Percentiles rank a stretch among this genome's conserved stretches.
These are phyloP conservation scores for Gymnocephalus cernua DNA, from an alignment of 2,113 vertebrate genomes.

Conservation along the genomic window DNA sequence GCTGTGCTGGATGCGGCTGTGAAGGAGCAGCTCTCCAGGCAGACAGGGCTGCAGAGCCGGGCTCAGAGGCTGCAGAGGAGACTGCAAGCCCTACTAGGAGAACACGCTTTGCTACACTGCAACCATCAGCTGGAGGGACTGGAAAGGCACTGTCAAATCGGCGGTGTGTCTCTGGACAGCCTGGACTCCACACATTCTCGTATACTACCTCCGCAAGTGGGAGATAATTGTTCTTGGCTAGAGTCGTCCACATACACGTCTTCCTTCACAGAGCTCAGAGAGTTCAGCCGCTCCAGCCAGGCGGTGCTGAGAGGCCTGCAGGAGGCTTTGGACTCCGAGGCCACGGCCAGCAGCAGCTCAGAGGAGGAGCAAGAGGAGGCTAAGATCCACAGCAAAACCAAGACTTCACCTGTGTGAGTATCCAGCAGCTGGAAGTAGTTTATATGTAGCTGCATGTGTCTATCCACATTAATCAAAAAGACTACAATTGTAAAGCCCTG, in stretches of 20 bases:
- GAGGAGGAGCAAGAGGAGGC: constrained; percentile 87
- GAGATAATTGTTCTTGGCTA: constrained; percentile 27
- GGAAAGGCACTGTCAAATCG: constrained; percentile 73
- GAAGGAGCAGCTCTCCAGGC: constrained; percentile 83
- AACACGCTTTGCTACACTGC: constrained; percentile 87
- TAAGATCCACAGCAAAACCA: constrained; percentile 73
- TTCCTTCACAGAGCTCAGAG: constrained; percentile 81
- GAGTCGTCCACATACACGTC: constrained; percentile 56
- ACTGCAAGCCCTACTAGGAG: constrained; percentile 89
- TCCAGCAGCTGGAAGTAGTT: not conserved
- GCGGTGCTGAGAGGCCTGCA: constrained; percentile 86
- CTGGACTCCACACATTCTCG: not conserved
- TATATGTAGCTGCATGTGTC: not conserved
- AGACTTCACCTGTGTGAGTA: constrained; percentile 87
- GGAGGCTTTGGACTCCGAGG: constrained; percentile 92
- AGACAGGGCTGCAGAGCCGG: constrained; percentile 84
- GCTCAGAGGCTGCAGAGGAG: constrained; percentile 86
- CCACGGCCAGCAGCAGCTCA: constrained; percentile 94
- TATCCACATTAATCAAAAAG: not conserved
- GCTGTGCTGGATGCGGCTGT: constrained; percentile 73
- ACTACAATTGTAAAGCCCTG: not conserved
- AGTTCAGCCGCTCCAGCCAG: constrained; percentile 83
- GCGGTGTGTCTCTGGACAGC: constrained; percentile 58
- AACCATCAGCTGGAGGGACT: constrained; percentile 88
- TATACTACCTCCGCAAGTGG: constrained; percentile 49